Base-by-base conservation (phyloP, 2,888 invertebrate species). In the Harpagoxenus sublaevis region DNA sequence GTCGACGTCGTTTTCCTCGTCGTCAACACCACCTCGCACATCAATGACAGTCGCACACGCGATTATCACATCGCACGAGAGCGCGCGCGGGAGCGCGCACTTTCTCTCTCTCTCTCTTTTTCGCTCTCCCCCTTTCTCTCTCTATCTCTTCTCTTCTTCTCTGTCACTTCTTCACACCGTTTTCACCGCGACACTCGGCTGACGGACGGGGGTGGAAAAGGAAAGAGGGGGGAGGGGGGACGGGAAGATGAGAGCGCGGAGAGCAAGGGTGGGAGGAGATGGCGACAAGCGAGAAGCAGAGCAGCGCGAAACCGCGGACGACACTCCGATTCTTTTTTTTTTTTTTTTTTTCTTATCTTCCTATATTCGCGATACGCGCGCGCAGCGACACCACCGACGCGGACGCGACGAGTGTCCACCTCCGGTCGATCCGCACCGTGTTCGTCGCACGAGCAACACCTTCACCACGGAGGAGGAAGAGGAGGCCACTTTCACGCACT, bases 31-130 rank as follows among this genome's bases (percentile, higher is more conserved):
- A 91, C 92, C 90, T 91, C 91, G 92, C 88, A 93, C 94, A 92
- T 93, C 92, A 93, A 93, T 92, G 93, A 93, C 93, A 93, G 91
- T 60, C 48, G 45, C 89, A 84, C 89, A 88, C 86, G 89, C 92
- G 92, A 93, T 93, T 93, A 90, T 94, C 93, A 94, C 94, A 93
- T 94, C 90, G 93, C 93, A 91, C 92, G 91, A 89, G 82, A 83
- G 75, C 86, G 82, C 86, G 84, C 87, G 78, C 87, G 71, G 84
- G 53, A 82, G 85, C 83, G 79, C 82, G 73, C 84, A 79, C 83
- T 70, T 71, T 74, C 35, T 85, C 42, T 77, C 71, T 82, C 12
- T 66, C 42, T 77, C n/a, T 53, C n/a, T n/a, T n/a, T 51, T 18
- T n/a, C 1, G 18, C 18, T 35, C 51, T 79, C 31, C 68, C 62